Percentiles rank a stretch among this genome's conserved stretches.
These are phyloP conservation scores for Halcyon senegalensis DNA, from an alignment of 2,113 vertebrate genomes.

Conservation along the genomic window DNA sequence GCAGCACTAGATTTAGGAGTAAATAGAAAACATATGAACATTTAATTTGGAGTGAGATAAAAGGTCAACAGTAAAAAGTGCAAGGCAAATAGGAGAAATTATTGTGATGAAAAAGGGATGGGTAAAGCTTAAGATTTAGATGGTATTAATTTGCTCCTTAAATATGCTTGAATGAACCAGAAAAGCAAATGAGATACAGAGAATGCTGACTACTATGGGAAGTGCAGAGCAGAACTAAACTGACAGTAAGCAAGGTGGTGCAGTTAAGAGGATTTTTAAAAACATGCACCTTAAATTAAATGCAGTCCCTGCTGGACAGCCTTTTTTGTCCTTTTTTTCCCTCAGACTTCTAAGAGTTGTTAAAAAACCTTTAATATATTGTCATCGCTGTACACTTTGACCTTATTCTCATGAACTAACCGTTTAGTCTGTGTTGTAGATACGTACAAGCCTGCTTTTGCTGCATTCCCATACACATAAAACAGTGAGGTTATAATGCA, in stretches of 20 bases:
- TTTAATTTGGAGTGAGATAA: slow-evolving; percentile 26
- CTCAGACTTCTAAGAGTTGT: not conserved
- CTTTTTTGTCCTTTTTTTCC: not conserved
- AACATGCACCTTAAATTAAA: slow-evolving; percentile 10
- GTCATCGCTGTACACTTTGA: not conserved
- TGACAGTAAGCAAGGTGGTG: slow-evolving; percentile 12
- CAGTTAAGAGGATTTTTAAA: not conserved
- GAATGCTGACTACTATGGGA: slow-evolving; percentile 17
- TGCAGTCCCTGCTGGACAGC: not conserved
- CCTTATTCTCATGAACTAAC: slow-evolving; percentile 14
- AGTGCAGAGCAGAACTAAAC: slow-evolving; percentile 22
- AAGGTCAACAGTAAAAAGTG: slow-evolving; percentile 29
- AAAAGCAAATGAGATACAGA: slow-evolving; percentile 14
- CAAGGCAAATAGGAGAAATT: slow-evolving; percentile 19
- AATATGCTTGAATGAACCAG: slow-evolving; percentile 37
- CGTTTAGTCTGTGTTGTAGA: not conserved
- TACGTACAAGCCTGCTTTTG: not conserved
- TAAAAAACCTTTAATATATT: slow-evolving; percentile 7
- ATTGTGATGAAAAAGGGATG: not conserved
- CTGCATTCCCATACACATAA: slow-evolving; percentile 33
- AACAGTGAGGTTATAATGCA: slow-evolving; percentile 14
- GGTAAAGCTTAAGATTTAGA: not conserved
- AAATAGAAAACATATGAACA: slow-evolving; percentile 36
- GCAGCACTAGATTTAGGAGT: not conserved
- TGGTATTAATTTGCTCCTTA: slow-evolving; percentile 46